Percentiles rank a stretch among this genome's conserved stretches.
Conservation (phyloP, 2,113 vertebrate genomes). For the Hiodon tergisus region DNA sequence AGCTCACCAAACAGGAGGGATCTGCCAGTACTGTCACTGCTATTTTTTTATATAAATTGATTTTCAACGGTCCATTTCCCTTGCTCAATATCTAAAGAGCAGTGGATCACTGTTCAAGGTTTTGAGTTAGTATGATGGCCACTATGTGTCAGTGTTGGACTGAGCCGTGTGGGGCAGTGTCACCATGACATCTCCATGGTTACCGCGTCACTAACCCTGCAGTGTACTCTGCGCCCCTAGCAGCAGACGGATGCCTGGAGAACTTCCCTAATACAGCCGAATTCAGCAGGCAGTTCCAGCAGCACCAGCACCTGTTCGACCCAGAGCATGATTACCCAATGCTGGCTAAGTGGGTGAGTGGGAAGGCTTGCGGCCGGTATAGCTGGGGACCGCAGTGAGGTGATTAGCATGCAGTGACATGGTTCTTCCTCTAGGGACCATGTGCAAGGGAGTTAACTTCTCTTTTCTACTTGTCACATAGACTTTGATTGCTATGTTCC, state of each 20-base stretch:
- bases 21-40: no score
- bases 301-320: slow-evolving; percentile 90
- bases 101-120: no score
- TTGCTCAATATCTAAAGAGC: no score
- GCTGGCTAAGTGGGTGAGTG: slow-evolving; percentile 87
- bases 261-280: slow-evolving; percentile 90
- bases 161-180: background rate
- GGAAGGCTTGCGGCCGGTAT: background rate
- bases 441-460: background rate
- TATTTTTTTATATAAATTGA: no score
- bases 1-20: no score
- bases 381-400: background rate
- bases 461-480: background rate
- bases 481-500: background rate
- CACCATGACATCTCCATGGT: background rate
- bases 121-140: no score
- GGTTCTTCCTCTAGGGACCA: slow-evolving; percentile 11
- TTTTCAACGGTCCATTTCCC: no score
- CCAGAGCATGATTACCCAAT: slow-evolving; percentile 89
- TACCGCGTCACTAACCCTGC: background rate
- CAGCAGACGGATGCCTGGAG: slow-evolving; percentile 84
- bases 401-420: background rate
- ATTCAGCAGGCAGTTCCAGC: slow-evolving; percentile 93
- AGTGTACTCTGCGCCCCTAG: slow-evolving; percentile 44
- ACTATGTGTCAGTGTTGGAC: no score